Conservation (phyloP, 2,113 vertebrate species). For the Oenanthe oenanthe region DNA sequence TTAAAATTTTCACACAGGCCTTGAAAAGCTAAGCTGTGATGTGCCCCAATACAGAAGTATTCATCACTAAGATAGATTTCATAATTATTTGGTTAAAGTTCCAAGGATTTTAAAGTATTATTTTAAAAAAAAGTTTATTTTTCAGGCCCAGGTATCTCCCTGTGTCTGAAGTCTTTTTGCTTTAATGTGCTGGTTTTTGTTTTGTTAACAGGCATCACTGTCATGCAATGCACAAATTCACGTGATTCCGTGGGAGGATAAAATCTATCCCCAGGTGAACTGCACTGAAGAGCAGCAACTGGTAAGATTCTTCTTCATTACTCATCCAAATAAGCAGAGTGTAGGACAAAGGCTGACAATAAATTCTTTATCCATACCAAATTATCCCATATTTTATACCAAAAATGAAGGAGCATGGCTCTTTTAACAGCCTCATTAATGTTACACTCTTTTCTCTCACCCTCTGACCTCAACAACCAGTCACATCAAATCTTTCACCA, state of each 20-base stretch:
- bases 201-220: constrained; percentile 64
- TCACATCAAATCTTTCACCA: background rate
- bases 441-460: background rate
- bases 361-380: background rate
- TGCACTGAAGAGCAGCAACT: background rate
- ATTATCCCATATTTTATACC: background rate
- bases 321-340: background rate
- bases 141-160: background rate
- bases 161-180: background rate
- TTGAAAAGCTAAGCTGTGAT: background rate
- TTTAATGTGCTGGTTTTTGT: background rate
- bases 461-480: background rate
- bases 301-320: constrained; percentile 43
- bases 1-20: background rate
- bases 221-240: constrained; percentile 78
- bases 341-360: background rate
- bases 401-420: background rate
- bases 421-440: background rate
- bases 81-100: background rate
- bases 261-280: constrained; percentile 42
- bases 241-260: constrained; percentile 73
- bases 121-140: background rate
- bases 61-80: background rate
- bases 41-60: background rate
- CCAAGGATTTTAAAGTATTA: background rate